Conservation (phyloP, 2,797 vertebrate species). For the Halcyon leucocephala region DNA sequence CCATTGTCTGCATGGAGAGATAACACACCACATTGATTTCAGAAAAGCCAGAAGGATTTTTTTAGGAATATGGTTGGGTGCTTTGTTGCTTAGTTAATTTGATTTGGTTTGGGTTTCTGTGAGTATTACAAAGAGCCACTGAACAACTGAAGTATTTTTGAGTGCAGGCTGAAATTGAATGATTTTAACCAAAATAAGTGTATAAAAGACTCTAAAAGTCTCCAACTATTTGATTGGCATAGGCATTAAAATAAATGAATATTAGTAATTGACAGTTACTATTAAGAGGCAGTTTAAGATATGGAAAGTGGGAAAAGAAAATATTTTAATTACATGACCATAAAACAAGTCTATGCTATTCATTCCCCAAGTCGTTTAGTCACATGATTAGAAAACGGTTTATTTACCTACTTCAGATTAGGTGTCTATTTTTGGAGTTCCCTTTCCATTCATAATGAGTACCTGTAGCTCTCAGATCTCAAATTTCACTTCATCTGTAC, state of each 20-base stretch:
- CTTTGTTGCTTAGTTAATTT: neutral
- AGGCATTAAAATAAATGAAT: neutral
- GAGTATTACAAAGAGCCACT: neutral
- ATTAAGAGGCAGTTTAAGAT: neutral
- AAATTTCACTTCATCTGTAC: neutral
- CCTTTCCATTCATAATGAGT: neutral
- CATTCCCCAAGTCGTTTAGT: neutral
- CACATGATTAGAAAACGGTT: neutral
- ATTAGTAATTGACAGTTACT: neutral
- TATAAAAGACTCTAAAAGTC: neutral
- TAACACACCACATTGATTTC: neutral
- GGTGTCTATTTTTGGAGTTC: neutral
- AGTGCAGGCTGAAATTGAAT: neutral
- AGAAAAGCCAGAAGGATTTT: neutral
- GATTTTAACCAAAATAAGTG: neutral
- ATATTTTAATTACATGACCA: neutral
- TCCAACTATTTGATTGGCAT: neutral
- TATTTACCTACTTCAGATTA: neutral
- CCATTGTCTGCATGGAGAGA: neutral
- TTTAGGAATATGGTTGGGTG: neutral
- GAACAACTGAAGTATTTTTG: neutral
- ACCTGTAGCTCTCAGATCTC: neutral
- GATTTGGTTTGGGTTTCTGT: accelerated
- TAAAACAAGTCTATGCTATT: neutral
- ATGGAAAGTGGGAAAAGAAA: neutral